Conservation (phyloP, 2,888 invertebrate species). For the Girardia tigrina region DNA sequence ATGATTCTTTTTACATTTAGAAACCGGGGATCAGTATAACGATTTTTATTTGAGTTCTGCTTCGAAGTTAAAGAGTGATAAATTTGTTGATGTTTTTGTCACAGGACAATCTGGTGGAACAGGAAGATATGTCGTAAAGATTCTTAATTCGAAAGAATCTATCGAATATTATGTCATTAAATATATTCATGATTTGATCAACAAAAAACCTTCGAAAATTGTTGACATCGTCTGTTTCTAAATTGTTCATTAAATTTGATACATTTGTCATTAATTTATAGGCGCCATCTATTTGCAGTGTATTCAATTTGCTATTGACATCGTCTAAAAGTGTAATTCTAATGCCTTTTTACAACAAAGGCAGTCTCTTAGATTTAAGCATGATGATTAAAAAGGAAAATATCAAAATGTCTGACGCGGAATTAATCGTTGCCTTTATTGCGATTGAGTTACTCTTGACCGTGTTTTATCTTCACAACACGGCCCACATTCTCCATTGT, state of each 20-base stretch:
- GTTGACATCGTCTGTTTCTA: neutral
- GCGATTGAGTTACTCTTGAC: neutral
- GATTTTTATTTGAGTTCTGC: neutral
- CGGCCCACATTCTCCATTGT: neutral
- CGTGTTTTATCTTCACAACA: neutral
- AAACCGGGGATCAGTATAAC: neutral
- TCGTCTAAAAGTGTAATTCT: neutral
- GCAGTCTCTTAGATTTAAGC: neutral
- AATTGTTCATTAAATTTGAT: neutral
- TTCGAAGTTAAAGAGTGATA: neutral
- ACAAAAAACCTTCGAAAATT: neutral
- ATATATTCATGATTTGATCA: neutral
- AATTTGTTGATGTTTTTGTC: neutral
- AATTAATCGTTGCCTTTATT: neutral
- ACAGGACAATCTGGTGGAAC: neutral
- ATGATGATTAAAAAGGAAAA: neutral
- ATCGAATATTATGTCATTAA: neutral
- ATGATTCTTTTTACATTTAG: neutral
- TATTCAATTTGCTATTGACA: neutral
- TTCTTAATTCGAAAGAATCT: neutral
- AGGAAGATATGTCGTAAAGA: neutral
- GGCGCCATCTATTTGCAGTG: neutral
- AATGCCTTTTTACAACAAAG: neutral
- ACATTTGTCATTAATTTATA: neutral
- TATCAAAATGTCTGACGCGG: neutral